phyloP scores from a whole-genome alignment of 2,888 invertebrate species.

The Drepanosiphum platanoidis region DNA sequence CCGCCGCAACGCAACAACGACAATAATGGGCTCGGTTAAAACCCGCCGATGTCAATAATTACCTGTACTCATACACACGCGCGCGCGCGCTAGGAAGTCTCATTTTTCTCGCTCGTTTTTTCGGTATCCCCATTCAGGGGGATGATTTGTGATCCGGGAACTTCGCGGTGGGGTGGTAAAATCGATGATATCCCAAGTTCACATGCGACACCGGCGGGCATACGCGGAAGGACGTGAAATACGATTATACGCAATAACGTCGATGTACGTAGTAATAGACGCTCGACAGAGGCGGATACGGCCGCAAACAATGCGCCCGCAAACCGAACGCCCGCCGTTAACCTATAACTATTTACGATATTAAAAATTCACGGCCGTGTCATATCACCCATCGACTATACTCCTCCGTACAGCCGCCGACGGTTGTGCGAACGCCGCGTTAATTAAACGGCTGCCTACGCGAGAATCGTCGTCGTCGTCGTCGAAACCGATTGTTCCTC shows the following conservation, averaged over 20 bases:
- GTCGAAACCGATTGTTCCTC: conserved; percentile 26
- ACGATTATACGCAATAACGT: conserved; percentile 14
- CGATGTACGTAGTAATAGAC: conserved; percentile 7
- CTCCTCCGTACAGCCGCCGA: background rate
- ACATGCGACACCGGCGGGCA: too few relatives aligned
- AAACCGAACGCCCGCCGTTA: conserved; percentile 4
- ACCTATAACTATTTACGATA: background rate
- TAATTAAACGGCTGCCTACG: conserved; percentile 61
- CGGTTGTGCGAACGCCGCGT: conserved; percentile 7
- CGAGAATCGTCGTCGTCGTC: conserved; percentile 11
- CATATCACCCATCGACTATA: conserved; percentile 43
- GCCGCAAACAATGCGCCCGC: too few relatives aligned
- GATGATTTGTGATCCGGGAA: too few relatives aligned
- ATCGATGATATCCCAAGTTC: too few relatives aligned
- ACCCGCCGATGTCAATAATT: background rate
- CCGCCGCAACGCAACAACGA: background rate
- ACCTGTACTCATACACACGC: background rate
- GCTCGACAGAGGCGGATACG: too few relatives aligned
- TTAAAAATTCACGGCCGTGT: conserved; percentile 33
- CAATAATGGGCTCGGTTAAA: background rate
- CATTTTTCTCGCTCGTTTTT: background rate
- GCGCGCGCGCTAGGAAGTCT: too few relatives aligned
- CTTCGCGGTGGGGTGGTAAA: too few relatives aligned
- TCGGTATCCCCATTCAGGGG: too few relatives aligned
- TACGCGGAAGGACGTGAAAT: too few relatives aligned